phyloP scores from a whole-genome alignment of 2,113 vertebrate genomes.

The Microtus montanus region DNA sequence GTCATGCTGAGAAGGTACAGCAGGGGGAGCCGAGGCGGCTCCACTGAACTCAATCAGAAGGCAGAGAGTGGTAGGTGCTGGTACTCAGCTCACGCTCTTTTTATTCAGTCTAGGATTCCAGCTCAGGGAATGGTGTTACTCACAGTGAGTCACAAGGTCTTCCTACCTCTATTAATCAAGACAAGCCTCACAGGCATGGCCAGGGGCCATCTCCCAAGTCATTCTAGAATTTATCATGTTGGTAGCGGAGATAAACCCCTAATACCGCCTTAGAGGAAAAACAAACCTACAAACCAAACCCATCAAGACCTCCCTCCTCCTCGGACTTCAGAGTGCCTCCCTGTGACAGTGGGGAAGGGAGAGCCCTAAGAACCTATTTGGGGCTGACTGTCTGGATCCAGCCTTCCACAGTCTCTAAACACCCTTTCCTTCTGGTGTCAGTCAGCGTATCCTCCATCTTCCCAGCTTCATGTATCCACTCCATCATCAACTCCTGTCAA shows the following conservation, averaged over 20 bases:
- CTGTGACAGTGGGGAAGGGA: neutral
- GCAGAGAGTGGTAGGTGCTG: neutral
- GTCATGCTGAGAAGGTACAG: neutral
- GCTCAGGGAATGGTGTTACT: neutral
- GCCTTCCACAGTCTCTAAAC: neutral
- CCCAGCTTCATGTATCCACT: accelerated
- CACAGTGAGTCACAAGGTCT: neutral
- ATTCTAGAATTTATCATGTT: neutral
- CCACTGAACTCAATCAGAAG: neutral
- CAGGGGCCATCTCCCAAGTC: neutral
- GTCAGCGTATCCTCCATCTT: neutral
- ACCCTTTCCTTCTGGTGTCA: neutral
- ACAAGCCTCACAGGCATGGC: neutral
- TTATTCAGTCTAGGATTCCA: neutral
- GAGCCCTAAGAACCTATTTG: neutral
- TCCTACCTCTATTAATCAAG: neutral
- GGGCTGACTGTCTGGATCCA: neutral
- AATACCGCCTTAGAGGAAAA: neutral
- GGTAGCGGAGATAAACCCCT: neutral
- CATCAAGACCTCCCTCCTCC: neutral
- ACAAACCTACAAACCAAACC: neutral
- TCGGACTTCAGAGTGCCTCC: neutral
- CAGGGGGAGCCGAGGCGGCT: too few species aligned
- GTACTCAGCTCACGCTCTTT: neutral
- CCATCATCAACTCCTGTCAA: neutral